These are phyloP conservation scores for Hipposideros larvatus DNA, from an alignment of 2,797 vertebrate species.

Conservation along the genomic window DNA sequence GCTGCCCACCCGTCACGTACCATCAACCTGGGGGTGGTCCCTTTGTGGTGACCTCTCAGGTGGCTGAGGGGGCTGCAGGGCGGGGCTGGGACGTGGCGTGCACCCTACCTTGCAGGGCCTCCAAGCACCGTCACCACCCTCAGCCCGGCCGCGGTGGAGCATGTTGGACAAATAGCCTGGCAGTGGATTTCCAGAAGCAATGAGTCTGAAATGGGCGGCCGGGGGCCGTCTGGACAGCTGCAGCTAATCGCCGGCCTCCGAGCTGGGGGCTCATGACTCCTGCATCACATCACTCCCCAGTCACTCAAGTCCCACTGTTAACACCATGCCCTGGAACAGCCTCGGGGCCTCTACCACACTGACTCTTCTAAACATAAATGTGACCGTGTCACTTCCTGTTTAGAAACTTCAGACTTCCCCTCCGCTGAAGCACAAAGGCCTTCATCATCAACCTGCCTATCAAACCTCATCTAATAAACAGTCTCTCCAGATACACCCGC, in stretches of 20 bases:
- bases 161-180: too few relatives aligned
- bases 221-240: neutral
- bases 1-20: accelerated
- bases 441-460: too few relatives aligned
- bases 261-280: accelerated
- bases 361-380: neutral
- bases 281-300: accelerated
- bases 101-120: accelerated
- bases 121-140: accelerated
- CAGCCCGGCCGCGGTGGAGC: accelerated
- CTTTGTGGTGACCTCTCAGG: too few relatives aligned
- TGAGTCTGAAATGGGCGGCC: accelerated
- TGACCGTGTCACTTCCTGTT: neutral
- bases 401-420: neutral
- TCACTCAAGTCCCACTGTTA: accelerated
- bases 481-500: neutral
- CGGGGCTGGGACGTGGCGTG: accelerated
- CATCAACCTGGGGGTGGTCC: accelerated
- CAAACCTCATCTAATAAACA: neutral
- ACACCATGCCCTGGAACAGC: accelerated
- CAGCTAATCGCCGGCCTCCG: too few relatives aligned
- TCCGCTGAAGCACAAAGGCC: neutral
- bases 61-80: accelerated
- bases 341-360: neutral
- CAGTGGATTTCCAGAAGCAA: accelerated